phyloP scores from a whole-genome alignment of 1,140 invertebrate genomes.

The Cydia splendana region DNA sequence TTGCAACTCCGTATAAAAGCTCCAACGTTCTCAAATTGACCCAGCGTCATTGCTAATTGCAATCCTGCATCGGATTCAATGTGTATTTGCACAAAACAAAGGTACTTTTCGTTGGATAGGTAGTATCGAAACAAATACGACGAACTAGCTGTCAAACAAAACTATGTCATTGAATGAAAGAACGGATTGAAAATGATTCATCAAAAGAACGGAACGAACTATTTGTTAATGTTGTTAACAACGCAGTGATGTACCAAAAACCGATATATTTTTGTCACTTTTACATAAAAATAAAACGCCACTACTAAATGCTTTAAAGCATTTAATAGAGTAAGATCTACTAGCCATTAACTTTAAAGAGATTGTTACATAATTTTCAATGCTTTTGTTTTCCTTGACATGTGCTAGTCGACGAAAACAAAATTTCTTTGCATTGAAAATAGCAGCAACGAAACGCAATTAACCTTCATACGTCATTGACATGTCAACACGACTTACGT shows the following conservation, averaged over 20 bases:
- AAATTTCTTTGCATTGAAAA: too few species aligned
- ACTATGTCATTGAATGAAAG: constrained; percentile 26
- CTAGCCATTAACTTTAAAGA: too few species aligned
- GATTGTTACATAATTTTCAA: too few species aligned
- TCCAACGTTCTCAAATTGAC: constrained; percentile 65
- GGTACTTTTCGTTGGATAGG: neutral
- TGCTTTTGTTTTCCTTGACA: too few species aligned
- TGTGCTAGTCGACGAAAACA: too few species aligned
- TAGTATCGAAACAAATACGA: constrained; percentile 22
- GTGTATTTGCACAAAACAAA: constrained; percentile 18
- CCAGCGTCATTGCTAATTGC: constrained; percentile 52
- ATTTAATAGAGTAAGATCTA: neutral
- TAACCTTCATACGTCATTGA: constrained; percentile 76
- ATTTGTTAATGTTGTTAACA: neutral
- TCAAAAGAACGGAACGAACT: constrained; percentile 14
- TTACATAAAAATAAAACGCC: neutral
- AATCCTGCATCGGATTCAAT: constrained; percentile 42
- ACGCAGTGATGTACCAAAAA: neutral
- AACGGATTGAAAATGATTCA: constrained; percentile 15
- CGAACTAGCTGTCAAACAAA: constrained; percentile 29
- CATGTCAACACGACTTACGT: constrained; percentile 72
- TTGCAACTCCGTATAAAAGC: constrained; percentile 58
- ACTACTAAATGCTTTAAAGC: neutral
- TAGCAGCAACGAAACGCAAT: constrained; percentile 52
- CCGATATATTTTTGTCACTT: neutral